Conservation (phyloP, 2,113 vertebrate species). For the Coryphaenoides rupestris region DNA sequence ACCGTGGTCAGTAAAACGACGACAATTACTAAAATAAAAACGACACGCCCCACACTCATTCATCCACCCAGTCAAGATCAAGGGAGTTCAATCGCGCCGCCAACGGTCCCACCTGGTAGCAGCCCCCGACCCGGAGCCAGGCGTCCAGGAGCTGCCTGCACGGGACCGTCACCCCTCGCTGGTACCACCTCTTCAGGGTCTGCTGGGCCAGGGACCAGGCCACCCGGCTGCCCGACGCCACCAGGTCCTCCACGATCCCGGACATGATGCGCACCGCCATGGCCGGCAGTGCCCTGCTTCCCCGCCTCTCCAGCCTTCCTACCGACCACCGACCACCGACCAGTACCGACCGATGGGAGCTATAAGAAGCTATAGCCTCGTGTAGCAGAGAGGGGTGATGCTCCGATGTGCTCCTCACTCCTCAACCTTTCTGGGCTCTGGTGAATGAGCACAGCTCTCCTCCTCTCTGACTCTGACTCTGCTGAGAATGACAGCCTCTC, state of each 20-base stretch:
- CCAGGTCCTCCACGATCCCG: slow-evolving; percentile 85
- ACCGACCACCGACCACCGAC: slow-evolving; percentile 25
- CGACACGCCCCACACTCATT: too few species aligned
- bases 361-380: not conserved
- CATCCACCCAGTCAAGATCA: too few species aligned
- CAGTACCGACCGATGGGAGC: not conserved
- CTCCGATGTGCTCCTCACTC: too few species aligned
- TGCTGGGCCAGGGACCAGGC: slow-evolving; percentile 85
- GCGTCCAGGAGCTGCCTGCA: slow-evolving; percentile 83
- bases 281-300: slow-evolving; percentile 3
- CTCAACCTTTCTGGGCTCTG: not conserved
- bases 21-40: too few species aligned
- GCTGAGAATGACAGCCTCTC: slow-evolving; percentile 32
- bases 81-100: too few species aligned
- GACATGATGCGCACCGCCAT: slow-evolving; percentile 86
- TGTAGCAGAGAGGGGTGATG: too few species aligned
- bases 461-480: slow-evolving; percentile 33
- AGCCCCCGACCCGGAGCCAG: slow-evolving; percentile 83
- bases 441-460: not conserved
- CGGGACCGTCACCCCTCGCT: slow-evolving; percentile 77
- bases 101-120: slow-evolving; percentile 85
- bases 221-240: slow-evolving; percentile 82
- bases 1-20: not conserved
- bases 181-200: slow-evolving; percentile 84
- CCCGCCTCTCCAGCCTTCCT: slow-evolving; percentile 1